phyloP scores from a whole-genome alignment of 2,888 invertebrate genomes.

The Tipula confusa region DNA sequence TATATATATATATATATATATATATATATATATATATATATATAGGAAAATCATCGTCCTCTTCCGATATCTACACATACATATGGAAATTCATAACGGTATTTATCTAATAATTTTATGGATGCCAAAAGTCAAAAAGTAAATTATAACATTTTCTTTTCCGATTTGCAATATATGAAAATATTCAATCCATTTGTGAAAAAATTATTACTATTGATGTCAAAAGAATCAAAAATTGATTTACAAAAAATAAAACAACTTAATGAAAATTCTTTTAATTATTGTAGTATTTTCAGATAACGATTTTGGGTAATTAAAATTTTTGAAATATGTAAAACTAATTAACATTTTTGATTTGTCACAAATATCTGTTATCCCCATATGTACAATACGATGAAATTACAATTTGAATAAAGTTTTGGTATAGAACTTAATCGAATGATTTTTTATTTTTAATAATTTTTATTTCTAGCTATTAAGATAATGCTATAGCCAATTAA shows the following conservation, averaged over 20 bases:
- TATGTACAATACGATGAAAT: not conserved
- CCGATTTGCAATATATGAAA: not conserved
- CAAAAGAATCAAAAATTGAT: not conserved
- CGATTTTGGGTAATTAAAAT: not conserved
- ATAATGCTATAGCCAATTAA: not conserved
- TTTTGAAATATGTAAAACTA: not conserved
- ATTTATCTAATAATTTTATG: not conserved
- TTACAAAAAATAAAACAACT: not conserved
- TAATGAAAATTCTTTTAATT: not conserved
- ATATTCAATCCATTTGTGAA: not conserved
- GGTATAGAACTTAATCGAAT: not conserved
- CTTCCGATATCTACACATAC: too few relatives aligned
- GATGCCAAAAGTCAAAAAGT: not conserved
- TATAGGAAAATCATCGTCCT: not conserved
- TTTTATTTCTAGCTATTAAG: not conserved
- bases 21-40: slow-evolving; percentile 28
- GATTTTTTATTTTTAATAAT: not conserved
- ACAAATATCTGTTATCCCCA: not conserved
- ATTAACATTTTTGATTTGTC: not conserved
- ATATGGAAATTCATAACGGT: not conserved
- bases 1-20: slow-evolving; percentile 28
- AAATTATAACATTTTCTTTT: not conserved
- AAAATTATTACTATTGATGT: not conserved
- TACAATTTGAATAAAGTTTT: not conserved
- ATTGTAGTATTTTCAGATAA: not conserved